Conservation (phyloP, 2,797 vertebrate species). For the Erithacus rubecula region DNA sequence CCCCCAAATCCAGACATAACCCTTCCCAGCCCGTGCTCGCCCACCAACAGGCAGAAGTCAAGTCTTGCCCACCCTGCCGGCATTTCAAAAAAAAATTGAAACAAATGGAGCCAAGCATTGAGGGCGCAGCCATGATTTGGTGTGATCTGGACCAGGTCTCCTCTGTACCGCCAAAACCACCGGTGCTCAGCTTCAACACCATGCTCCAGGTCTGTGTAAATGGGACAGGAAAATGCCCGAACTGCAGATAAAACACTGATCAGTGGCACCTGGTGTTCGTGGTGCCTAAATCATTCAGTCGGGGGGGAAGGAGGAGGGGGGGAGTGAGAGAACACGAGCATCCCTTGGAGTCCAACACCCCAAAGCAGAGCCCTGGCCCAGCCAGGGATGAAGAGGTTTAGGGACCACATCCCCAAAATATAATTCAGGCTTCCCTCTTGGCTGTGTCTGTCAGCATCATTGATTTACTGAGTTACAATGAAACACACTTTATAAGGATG, state of each 20-base stretch:
- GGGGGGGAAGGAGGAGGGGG: too few species aligned
- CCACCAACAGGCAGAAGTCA: fast-evolving
- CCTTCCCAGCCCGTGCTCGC: fast-evolving
- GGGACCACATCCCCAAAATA: fast-evolving
- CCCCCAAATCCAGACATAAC: fast-evolving
- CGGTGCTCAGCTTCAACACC: not conserved
- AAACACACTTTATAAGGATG: not conserved
- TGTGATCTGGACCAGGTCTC: not conserved
- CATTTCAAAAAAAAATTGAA: fast-evolving
- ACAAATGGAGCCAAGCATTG: fast-evolving
- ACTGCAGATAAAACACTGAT: fast-evolving
- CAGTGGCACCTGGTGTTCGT: not conserved
- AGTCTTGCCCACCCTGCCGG: not conserved
- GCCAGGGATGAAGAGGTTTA: not conserved
- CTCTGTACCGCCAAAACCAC: not conserved
- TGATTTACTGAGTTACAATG: not conserved
- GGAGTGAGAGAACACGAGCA: fast-evolving
- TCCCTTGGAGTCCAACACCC: not conserved
- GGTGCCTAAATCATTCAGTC: not conserved
- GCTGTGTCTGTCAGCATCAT: not conserved
- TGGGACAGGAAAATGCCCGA: not conserved
- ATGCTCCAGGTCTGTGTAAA: fast-evolving
- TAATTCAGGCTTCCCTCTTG: not conserved
- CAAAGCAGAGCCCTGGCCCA: not conserved
- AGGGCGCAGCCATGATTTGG: not conserved